Evolutionary conservation across 1,140 invertebrate genomes (phyloP), one percentile per base, ranked within the genome.

Genomic region (Conus ventricosus): DNA sequence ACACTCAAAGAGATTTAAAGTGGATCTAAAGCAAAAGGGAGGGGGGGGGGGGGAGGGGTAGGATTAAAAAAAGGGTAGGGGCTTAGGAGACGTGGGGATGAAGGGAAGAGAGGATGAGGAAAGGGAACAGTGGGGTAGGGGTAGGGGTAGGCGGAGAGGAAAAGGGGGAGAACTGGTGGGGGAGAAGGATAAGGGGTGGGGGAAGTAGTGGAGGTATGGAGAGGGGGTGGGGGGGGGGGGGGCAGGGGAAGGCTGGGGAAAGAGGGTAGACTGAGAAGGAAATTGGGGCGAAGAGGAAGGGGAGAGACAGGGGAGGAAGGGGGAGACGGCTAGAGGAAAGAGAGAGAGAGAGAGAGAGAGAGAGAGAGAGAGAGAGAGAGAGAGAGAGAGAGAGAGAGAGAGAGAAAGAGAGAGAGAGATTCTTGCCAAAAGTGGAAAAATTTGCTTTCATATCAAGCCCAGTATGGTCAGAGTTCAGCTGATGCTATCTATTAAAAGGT

Each of bases 331-430:
- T 11, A n/a, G 27, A 78, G 27, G 23, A 23, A 78, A 23, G n/a
- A 78, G 75, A 5, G 75, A 78, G 75, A 5, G 75, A 78, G 75
- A 5, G 75, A 5, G 75, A 5, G 75, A 5, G 75, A 5, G 15
- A 5, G 75, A 5, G 75, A 5, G 75, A 4, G n/a, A n/a, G 75
- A 78, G 75, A 5, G 75, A 78, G 75, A 5, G 75, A 78, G 75
- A 5, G 75, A 5, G 75, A 5, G 75, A 5, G 75, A 5, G 15
- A 5, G 75, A 5, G 75, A 5, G 75, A 4, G n/a, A n/a, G 75
- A 78, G 75, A n/a, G 75, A 78, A 5, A 78, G 75, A 78, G 75
- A 78, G 75, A 78, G 75, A 78, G 75, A 78, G 75, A 78, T 39
- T 39, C 39, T 39, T 39, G 39, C 39, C 39, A 39, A 39, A 39